Conservation (phyloP, 2,888 invertebrate genomes). For the Gnatocerus cornutus region DNA sequence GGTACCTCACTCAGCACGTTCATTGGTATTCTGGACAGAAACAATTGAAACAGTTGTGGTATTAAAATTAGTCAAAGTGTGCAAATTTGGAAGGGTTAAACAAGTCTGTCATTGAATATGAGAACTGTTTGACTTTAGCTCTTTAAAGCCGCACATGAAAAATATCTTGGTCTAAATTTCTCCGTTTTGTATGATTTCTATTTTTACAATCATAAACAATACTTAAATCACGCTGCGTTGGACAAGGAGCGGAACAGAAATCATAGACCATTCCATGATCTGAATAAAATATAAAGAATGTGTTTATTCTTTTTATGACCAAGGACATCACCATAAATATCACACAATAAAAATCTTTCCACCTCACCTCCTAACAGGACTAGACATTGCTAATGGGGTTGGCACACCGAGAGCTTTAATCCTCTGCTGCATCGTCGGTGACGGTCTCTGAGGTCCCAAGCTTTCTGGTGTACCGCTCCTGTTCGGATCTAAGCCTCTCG, state of each 20-base stretch:
- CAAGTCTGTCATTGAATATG: too few species aligned
- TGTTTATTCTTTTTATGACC: conserved; percentile 15
- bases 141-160: too few species aligned
- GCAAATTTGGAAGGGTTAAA: too few species aligned
- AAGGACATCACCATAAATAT: conserved; percentile 15
- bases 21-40: too few species aligned
- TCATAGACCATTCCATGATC: conserved; percentile 1
- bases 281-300: conserved; percentile 3
- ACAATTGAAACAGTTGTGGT: too few species aligned
- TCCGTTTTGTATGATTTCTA: too few species aligned
- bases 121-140: too few species aligned
- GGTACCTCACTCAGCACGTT: too few species aligned
- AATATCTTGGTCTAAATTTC: too few species aligned
- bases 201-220: too few species aligned
- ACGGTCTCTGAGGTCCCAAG: conserved; percentile 74
- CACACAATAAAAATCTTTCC: conserved; percentile 14
- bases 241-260: conserved; percentile 7
- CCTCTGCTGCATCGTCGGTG: conserved; percentile 92
- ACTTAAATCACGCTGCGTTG: not conserved
- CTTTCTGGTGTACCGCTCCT: conserved; percentile 67
- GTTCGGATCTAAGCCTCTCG: conserved; percentile 78
- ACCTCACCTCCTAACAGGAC: conserved; percentile 88
- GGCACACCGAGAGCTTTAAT: conserved; percentile 93
- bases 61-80: too few species aligned
- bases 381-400: conserved; percentile 89